Evolutionary conservation across 2,888 invertebrate genomes (phyloP).

Genomic region (Hoplodrina ambigua): DNA sequence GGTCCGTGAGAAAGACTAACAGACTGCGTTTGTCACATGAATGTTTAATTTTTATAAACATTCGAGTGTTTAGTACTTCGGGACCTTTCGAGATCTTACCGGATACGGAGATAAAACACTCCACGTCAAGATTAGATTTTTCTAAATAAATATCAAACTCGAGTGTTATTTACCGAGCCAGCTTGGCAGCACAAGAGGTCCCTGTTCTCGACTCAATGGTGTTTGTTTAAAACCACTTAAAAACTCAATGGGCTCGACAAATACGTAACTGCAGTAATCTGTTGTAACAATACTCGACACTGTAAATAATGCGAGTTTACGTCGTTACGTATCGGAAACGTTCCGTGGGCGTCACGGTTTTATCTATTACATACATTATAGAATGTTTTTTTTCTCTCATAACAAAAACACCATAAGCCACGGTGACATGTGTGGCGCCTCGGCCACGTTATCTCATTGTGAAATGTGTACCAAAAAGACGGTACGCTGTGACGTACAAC

Average conservation of each 20-base stretch:
- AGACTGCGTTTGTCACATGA: constrained; percentile 65
- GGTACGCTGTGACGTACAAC: constrained; percentile 54
- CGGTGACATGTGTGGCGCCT: constrained; percentile 64
- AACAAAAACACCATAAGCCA: constrained; percentile 64
- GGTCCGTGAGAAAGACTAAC: constrained; percentile 82
- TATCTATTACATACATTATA: constrained; percentile 63
- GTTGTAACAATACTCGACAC: constrained; percentile 79
- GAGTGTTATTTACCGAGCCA: constrained; percentile 78
- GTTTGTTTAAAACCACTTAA: constrained; percentile 87
- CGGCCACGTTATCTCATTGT: constrained; percentile 60
- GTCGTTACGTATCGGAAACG: constrained; percentile 59
- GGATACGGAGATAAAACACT: constrained; percentile 85
- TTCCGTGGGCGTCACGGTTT: constrained; percentile 67
- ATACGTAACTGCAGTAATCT: constrained; percentile 82
- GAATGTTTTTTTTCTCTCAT: constrained; percentile 62
- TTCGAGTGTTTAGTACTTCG: constrained; percentile 69
- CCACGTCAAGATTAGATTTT: constrained; percentile 82
- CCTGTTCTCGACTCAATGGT: constrained; percentile 81
- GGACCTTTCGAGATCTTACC: constrained; percentile 71
- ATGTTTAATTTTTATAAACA: constrained; percentile 74
- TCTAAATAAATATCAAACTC: constrained; percentile 78
- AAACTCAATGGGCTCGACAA: constrained; percentile 81
- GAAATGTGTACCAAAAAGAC: constrained; percentile 64
- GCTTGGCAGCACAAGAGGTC: constrained; percentile 79
- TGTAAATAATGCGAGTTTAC: constrained; percentile 64